Evolutionary conservation across 2,888 invertebrate genomes (phyloP).

Genomic region (Sinohyriopsis cumingii): DNA sequence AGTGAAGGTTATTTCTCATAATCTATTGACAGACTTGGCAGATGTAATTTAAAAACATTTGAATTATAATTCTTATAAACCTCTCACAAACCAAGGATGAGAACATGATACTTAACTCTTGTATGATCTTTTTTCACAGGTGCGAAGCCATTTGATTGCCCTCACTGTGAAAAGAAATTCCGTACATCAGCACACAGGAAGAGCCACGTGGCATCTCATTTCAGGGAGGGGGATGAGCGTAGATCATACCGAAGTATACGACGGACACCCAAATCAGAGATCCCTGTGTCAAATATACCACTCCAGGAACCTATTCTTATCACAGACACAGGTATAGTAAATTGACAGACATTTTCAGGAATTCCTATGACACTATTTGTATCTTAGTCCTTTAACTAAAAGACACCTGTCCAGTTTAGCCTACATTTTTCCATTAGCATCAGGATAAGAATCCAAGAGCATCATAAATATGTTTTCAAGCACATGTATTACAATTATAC

Average conservation of each 20-base stretch:
- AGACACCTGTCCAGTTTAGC: no score
- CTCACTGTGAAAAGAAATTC: constrained; percentile 69
- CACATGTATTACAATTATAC: no score
- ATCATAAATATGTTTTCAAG: no score
- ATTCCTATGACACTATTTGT: background rate
- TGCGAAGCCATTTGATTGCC: constrained; percentile 71
- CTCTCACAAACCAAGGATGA: no score
- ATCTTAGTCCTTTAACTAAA: no score
- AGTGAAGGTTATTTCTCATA: no score
- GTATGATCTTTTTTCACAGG: constrained; percentile 53
- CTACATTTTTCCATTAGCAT: no score
- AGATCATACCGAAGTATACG: background rate
- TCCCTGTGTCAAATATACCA: constrained; percentile 72
- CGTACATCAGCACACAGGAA: constrained; percentile 70
- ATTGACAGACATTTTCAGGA: background rate
- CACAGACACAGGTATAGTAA: constrained; percentile 72
- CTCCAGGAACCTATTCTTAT: constrained; percentile 77
- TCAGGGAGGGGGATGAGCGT: constrained; percentile 36
- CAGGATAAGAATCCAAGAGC: no score
- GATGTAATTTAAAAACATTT: no score
- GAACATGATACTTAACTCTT: no score
- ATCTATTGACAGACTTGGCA: no score
- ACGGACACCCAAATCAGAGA: constrained; percentile 28
- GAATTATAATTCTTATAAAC: no score
- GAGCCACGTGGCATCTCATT: constrained; percentile 66